These are phyloP conservation scores for Lytechinus variegatus DNA, from an alignment of 35 echinoderm and acorn worm species.

Conservation along the genomic window DNA sequence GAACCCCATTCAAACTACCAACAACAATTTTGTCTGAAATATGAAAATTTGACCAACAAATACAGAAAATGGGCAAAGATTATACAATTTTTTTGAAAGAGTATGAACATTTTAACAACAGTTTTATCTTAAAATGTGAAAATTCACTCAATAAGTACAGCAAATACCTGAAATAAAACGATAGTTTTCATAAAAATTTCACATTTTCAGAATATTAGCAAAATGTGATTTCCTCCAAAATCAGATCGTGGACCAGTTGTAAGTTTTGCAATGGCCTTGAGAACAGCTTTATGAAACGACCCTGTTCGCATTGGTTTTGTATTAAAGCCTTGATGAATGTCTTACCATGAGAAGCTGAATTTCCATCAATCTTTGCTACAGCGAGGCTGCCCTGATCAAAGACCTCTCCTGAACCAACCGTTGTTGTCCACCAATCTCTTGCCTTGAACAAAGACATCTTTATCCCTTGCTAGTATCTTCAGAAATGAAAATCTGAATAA, in stretches of 20 bases:
- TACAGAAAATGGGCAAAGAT: too few relatives aligned
- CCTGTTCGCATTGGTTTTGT: too few relatives aligned
- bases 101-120: too few relatives aligned
- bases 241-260: too few relatives aligned
- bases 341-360: constrained; percentile 53
- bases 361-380: constrained; percentile 92
- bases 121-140: too few relatives aligned
- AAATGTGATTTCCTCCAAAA: too few relatives aligned
- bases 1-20: constrained; percentile 89
- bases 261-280: too few relatives aligned
- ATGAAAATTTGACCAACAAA: neutral
- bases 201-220: too few relatives aligned
- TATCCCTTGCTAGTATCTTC: neutral
- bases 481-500: neutral
- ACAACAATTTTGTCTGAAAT: constrained; percentile 93
- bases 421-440: constrained; percentile 88
- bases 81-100: too few relatives aligned
- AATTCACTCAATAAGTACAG: neutral
- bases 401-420: constrained; percentile 78
- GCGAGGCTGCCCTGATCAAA: constrained; percentile 85
- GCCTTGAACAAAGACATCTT: constrained; percentile 95
- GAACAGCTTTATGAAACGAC: too few relatives aligned
- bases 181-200: too few relatives aligned
- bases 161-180: neutral
- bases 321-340: neutral